Conservation (phyloP, 2,888 invertebrate species). For the Callyntrura guangdongensis region DNA sequence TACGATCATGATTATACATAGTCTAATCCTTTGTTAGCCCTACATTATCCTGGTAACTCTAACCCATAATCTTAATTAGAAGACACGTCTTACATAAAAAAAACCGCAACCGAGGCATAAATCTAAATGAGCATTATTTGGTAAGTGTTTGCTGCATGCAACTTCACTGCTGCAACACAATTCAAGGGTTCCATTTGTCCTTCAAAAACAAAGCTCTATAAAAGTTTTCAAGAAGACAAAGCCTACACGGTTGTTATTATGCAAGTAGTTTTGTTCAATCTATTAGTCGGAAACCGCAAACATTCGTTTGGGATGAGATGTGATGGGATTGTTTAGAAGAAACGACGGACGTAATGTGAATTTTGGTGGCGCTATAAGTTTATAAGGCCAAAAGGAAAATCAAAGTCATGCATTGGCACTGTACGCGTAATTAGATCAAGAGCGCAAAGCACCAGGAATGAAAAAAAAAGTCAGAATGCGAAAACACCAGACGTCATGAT, state of each 20-base stretch:
- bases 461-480: neutral
- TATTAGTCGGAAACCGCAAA: conserved; percentile 21
- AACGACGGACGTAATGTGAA: neutral
- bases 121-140: conserved; percentile 73
- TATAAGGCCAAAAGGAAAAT: neutral
- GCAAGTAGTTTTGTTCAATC: neutral
- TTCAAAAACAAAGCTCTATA: conserved; percentile 47
- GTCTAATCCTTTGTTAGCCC: neutral
- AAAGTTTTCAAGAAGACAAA: conserved; percentile 22
- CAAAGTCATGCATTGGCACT: neutral
- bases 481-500: neutral
- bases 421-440: neutral
- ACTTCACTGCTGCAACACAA: conserved; percentile 52
- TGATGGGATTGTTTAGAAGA: neutral
- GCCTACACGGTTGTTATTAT: neutral
- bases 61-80: conserved; percentile 72
- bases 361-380: neutral
- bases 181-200: conserved; percentile 55
- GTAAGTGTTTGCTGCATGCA: conserved; percentile 52
- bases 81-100: conserved; percentile 52
- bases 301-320: conserved; percentile 23
- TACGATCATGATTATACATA: conserved; percentile 3
- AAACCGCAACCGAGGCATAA: conserved; percentile 70
- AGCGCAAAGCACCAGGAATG: neutral
- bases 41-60: neutral